Conservation (phyloP, 2,113 vertebrate species). For the Carlito syrichta region DNA sequence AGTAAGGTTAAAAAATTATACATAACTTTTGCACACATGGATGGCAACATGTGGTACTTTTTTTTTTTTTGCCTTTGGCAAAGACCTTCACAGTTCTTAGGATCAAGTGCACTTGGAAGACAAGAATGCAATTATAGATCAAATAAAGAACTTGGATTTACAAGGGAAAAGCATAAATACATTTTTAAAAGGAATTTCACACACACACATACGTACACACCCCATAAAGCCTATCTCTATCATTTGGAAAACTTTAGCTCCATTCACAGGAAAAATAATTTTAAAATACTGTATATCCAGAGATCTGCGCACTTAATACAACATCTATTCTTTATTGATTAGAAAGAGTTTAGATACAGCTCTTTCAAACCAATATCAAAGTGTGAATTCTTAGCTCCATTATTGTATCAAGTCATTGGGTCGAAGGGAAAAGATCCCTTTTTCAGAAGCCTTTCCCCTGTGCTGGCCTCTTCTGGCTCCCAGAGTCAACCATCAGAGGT, state of each 20-base stretch:
- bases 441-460: neutral
- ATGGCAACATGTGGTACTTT: neutral
- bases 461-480: neutral
- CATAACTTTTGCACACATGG: neutral
- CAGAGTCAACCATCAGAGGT: neutral
- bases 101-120: neutral
- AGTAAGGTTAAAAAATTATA: neutral
- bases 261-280: neutral
- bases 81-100: neutral
- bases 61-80: neutral
- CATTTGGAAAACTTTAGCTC: neutral
- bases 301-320: neutral
- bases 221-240: neutral
- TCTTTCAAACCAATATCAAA: neutral
- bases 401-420: neutral
- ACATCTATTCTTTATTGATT: neutral
- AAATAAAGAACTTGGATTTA: neutral
- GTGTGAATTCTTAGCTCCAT: neutral
- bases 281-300: neutral
- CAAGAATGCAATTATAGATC: neutral
- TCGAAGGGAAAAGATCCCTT: neutral
- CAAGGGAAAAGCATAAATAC: neutral
- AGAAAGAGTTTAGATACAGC: neutral
- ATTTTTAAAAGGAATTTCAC: neutral
- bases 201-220: neutral